A percentile compares a stretch with the other conserved stretches of the same genome.
These are phyloP conservation scores for Dolichopus griseipennis DNA, from an alignment of 2,888 invertebrate species.

Conservation along the genomic window DNA sequence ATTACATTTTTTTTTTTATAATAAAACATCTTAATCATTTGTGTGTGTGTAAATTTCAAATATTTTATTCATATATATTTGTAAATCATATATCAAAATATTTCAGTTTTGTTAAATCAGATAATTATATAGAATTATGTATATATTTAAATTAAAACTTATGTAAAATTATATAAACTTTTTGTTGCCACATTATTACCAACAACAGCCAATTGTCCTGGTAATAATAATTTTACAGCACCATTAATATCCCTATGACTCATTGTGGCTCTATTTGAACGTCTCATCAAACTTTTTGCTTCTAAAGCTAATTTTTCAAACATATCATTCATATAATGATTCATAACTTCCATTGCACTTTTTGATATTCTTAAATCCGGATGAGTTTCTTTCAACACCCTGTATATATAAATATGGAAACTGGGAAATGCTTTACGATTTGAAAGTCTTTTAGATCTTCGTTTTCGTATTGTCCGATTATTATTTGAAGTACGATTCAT, in stretches of 20 bases:
- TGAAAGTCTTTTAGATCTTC: slow-evolving; percentile 1
- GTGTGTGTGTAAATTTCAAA: too few species aligned
- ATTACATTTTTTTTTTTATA: neutral
- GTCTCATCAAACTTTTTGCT: slow-evolving; percentile 9
- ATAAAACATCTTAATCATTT: too few species aligned
- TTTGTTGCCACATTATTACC: slow-evolving; percentile 13
- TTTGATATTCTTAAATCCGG: slow-evolving; percentile 12
- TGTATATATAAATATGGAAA: slow-evolving; percentile 13
- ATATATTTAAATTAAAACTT: too few species aligned
- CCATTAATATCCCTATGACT: slow-evolving; percentile 13
- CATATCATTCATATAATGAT: slow-evolving; percentile 16
- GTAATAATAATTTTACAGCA: slow-evolving; percentile 16
- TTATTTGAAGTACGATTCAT: too few species aligned
- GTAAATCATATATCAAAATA: too few species aligned
- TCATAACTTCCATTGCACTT: slow-evolving; percentile 13
- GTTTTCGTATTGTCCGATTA: neutral
- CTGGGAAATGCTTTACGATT: neutral
- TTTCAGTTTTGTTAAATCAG: too few species aligned
- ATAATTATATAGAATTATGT: too few species aligned
- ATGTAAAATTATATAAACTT: neutral
- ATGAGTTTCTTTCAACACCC: slow-evolving; percentile 8
- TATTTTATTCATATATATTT: too few species aligned
- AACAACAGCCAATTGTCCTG: neutral
- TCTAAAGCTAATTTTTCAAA: slow-evolving; percentile 13
- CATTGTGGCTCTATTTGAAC: slow-evolving; percentile 14